These are phyloP conservation scores for Noctuana brunneofusca DNA, from an alignment of 2,888 invertebrate genomes.

Conservation along the genomic window DNA sequence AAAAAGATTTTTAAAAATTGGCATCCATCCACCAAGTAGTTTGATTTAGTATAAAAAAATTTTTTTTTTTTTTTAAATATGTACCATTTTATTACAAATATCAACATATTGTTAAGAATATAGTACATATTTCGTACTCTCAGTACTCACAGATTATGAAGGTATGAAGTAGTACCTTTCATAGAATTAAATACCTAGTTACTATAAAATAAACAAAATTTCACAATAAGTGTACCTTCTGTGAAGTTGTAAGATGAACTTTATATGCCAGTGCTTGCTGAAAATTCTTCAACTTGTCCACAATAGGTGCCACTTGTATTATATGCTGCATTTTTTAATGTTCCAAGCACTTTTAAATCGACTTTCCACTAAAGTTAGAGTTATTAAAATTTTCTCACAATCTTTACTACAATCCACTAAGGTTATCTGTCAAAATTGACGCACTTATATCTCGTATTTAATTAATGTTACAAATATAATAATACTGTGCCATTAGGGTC, in stretches of 20 bases:
- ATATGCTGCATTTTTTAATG: constrained; percentile 69
- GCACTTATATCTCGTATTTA: constrained; percentile 12
- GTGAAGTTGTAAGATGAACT: constrained; percentile 85
- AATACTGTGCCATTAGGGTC: neutral
- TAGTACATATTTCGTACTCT: neutral
- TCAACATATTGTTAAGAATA: neutral
- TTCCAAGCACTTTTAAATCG: neutral
- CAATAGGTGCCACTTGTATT: constrained; percentile 80
- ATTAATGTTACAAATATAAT: neutral
- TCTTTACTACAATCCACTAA: constrained; percentile 10
- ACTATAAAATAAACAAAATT: neutral
- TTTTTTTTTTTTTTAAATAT: no score
- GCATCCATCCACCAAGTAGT: neutral
- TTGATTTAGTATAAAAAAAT: neutral
- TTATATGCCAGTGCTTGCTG: constrained; percentile 74
- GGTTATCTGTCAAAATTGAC: constrained; percentile 33
- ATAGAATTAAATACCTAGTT: neutral
- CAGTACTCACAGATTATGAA: neutral
- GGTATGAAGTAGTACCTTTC: neutral
- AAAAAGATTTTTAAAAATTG: neutral
- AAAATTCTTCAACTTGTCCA: constrained; percentile 81
- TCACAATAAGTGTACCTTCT: constrained; percentile 82
- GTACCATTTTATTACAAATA: neutral
- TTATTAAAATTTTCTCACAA: constrained; percentile 20
- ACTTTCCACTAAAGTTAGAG: constrained; percentile 6